phyloP scores from a whole-genome alignment of 2,797 vertebrate genomes.

The Acomys russatus region DNA sequence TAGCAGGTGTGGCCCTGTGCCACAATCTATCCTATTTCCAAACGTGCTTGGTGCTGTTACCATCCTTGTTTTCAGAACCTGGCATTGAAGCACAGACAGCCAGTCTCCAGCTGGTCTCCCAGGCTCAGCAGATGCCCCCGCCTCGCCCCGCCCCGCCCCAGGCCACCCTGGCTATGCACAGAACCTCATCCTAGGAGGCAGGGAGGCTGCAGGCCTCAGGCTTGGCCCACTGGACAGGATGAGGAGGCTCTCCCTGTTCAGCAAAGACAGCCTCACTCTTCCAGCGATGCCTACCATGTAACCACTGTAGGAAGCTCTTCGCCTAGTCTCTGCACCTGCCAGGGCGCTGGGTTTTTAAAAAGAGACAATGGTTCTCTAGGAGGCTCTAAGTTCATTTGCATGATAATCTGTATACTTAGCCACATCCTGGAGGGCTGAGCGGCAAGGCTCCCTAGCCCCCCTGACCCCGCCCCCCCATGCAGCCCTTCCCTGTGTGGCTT shows the following conservation, averaged over 20 bases:
- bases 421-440: not conserved
- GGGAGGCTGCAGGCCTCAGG: not conserved
- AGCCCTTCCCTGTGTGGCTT: not conserved
- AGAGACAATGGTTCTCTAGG: not conserved
- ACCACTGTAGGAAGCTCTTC: too few relatives aligned
- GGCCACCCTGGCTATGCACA: slow-evolving; percentile 83
- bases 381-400: not conserved
- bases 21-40: not conserved
- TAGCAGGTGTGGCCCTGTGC: not conserved
- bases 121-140: slow-evolving; percentile 55
- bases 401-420: not conserved
- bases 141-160: slow-evolving; percentile 88
- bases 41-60: fast-evolving
- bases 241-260: too few relatives aligned
- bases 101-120: not conserved
- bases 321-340: not conserved
- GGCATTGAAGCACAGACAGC: not conserved
- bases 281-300: not conserved
- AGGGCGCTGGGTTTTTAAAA: not conserved
- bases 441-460: not conserved
- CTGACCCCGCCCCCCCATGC: not conserved
- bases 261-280: not conserved
- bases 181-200: not conserved
- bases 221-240: not conserved
- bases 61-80: not conserved